Conservation (phyloP, 2,113 vertebrate species). For the Morone saxatilis region DNA sequence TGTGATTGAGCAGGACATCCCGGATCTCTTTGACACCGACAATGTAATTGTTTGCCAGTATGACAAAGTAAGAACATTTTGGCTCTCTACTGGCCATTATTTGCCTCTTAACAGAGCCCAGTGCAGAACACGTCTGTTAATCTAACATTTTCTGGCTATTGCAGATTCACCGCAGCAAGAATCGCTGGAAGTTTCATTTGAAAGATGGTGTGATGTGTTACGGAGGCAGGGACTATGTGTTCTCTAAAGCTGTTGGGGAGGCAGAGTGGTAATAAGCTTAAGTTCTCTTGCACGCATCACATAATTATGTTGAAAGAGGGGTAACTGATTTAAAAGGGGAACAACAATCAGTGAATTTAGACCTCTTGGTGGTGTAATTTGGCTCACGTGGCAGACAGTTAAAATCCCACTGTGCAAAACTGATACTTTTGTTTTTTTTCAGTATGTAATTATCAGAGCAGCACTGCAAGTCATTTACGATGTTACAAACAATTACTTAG, state of each 20-base stretch:
- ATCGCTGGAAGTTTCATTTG: slow-evolving; percentile 98
- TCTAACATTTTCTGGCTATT: slow-evolving; percentile 4
- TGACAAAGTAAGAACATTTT: slow-evolving; percentile 90
- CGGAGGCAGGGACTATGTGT: slow-evolving; percentile 93
- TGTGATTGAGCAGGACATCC: slow-evolving; percentile 94
- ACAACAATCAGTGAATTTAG: slow-evolving; percentile 17
- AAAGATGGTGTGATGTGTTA: slow-evolving; percentile 97
- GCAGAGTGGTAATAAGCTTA: slow-evolving; percentile 92
- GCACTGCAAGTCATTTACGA: slow-evolving; percentile 28
- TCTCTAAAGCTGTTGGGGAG: slow-evolving; percentile 95
- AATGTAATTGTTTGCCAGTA: slow-evolving; percentile 98
- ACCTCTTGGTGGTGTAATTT: slow-evolving; percentile 46
- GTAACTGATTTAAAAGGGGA: slow-evolving; percentile 33
- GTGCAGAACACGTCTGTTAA: neutral
- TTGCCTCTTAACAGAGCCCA: neutral
- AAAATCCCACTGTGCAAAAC: slow-evolving; percentile 23
- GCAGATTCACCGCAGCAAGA: slow-evolving; percentile 97
- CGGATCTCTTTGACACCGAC: slow-evolving; percentile 96
- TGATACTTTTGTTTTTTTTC: slow-evolving; percentile 10
- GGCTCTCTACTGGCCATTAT: too few relatives aligned
- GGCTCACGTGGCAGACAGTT: slow-evolving; percentile 13
- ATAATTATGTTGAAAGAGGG: slow-evolving; percentile 16
- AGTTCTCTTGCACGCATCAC: slow-evolving; percentile 26
- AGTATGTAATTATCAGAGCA: slow-evolving; percentile 44
- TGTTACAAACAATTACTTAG: slow-evolving; percentile 10